Conservation (phyloP, 2,113 vertebrate species). For the Oncorhynchus mykiss region DNA sequence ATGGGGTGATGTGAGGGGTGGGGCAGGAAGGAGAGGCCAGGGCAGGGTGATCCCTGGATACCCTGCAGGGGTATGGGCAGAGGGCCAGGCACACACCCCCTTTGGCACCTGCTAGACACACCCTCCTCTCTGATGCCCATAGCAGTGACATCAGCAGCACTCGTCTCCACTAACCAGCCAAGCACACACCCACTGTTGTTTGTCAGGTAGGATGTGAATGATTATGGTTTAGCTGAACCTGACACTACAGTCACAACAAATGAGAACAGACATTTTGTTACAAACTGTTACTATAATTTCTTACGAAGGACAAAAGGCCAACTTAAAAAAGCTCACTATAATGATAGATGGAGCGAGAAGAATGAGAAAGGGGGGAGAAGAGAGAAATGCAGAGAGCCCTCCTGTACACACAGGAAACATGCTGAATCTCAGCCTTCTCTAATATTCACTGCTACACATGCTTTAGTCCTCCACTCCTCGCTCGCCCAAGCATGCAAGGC, state of each 20-base stretch:
- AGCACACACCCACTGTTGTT: slow-evolving; percentile 25
- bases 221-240: slow-evolving; percentile 13
- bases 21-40: slow-evolving; percentile 6
- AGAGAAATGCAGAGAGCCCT: slow-evolving; percentile 44
- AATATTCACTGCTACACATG: slow-evolving; percentile 62
- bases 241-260: too few species aligned
- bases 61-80: slow-evolving; percentile 45
- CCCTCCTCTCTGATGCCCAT: neutral
- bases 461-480: slow-evolving; percentile 49
- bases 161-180: slow-evolving; percentile 32
- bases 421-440: slow-evolving; percentile 27
- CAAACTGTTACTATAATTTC: slow-evolving; percentile 7
- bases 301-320: too few species aligned
- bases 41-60: slow-evolving; percentile 39
- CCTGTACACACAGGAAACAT: too few species aligned
- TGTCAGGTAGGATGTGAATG: slow-evolving; percentile 20
- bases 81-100: slow-evolving; percentile 32
- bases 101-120: slow-evolving; percentile 47
- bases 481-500: slow-evolving; percentile 42
- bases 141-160: slow-evolving; percentile 24
- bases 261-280: too few species aligned
- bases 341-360: slow-evolving; percentile 38
- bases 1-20: slow-evolving; percentile 48
- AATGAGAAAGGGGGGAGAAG: slow-evolving; percentile 39
- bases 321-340: slow-evolving; percentile 51